Evolutionary conservation across 53 echinoderm and acorn worm species (phyloP), one percentile per base, ranked within the genome.

Genomic region (Apostichopus leukothele): DNA sequence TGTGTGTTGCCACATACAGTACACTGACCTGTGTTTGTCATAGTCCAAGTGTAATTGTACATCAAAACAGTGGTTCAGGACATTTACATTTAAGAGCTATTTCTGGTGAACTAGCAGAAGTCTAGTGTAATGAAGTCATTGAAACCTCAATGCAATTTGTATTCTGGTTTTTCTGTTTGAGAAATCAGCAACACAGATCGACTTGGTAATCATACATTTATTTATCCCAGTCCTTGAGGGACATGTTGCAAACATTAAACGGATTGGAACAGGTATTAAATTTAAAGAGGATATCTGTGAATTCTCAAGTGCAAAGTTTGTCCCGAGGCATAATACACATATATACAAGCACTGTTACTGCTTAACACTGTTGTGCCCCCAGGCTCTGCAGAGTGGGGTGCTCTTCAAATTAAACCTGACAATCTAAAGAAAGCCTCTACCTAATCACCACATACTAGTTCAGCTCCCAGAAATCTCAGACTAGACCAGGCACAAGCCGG

Each of bases 371-470:
- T 81, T 81, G 67, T 86, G 71, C 86, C 86, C 86, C 86, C 86
- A 86, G 86, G 86, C 86, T 68, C 52, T 67, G 6, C 18, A 8
- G 26, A 86, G 67, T 86, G 86, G 86, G 86, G 67, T 68, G 59
- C 86, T 67, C 67, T 7, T 86, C 86, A 86, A 86, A 86, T 86
- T 86, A 86, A 86, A 51, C 67, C 51, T 67, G 86, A 86, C 86
- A 86, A 39, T 50, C 86, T 59, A 54, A 3, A 86, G 71, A 86
- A 86, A 86, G 86, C 67, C 86, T 67, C 52, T 86, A 51, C 86
- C 86, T 86, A 86, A 86, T 86, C 26, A 66, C 86, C 86, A 66
- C 86, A 86, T 86, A 86, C 86, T 86, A 68, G 86, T 67, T 25
- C 81, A 55, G 51, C 53, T 71, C n/a, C 51, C 54, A 55, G 81